Conservation (phyloP, 2,888 invertebrate genomes). For the Volucella zonaria region DNA sequence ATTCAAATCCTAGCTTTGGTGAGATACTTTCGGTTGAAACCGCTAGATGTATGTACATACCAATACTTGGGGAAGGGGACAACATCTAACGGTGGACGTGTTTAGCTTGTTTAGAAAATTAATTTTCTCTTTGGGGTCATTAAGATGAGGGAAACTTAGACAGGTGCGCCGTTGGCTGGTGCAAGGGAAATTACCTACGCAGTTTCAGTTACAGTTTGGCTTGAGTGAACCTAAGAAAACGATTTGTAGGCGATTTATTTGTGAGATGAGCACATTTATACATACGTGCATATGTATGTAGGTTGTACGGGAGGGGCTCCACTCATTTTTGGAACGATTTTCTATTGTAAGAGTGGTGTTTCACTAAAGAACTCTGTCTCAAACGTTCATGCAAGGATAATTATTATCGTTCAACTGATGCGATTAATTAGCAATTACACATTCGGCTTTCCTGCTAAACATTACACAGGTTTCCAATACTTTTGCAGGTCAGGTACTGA, state of each 20-base stretch:
- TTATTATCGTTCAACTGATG: too few relatives aligned
- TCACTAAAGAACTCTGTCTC: too few relatives aligned
- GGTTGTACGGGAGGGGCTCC: background rate
- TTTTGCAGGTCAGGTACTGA: too few relatives aligned
- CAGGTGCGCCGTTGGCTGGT: slow-evolving; percentile 36
- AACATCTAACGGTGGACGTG: slow-evolving; percentile 58
- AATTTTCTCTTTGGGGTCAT: slow-evolving; percentile 50
- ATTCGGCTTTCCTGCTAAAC: too few relatives aligned
- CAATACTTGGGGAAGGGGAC: slow-evolving; percentile 17
- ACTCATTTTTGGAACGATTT: too few relatives aligned
- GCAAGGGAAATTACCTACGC: slow-evolving; percentile 1
- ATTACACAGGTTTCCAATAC: too few relatives aligned
- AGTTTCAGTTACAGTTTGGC: background rate
- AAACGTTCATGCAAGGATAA: too few relatives aligned
- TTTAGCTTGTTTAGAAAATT: slow-evolving; percentile 50
- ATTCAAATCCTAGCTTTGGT: slow-evolving; percentile 66
- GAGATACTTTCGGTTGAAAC: slow-evolving; percentile 57
- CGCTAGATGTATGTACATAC: background rate
- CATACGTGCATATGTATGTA: background rate
- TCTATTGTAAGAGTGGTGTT: too few relatives aligned
- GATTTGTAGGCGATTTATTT: background rate
- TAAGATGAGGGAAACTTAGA: slow-evolving; percentile 38
- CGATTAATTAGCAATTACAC: too few relatives aligned
- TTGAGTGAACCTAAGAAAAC: background rate
- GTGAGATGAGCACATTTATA: background rate